phyloP scores from a whole-genome alignment of 2,888 invertebrate species.

The Stegophylla sp. region DNA sequence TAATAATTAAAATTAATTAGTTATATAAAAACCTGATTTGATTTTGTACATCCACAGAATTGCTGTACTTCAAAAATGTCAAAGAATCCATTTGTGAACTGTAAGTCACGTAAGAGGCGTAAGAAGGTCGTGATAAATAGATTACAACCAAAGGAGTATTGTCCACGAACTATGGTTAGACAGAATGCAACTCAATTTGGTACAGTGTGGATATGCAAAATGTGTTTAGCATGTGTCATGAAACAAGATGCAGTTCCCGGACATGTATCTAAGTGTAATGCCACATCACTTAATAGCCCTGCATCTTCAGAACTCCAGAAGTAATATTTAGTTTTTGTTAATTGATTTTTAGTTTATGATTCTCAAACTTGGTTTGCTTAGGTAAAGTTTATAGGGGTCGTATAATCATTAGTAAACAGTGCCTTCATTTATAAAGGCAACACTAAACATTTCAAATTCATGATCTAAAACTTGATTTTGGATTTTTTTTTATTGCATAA shows the following conservation, averaged over 20 bases:
- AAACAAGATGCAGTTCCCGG: not conserved
- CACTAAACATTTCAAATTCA: no score
- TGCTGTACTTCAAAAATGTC: not conserved
- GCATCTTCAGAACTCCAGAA: not conserved
- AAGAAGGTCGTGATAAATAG: not conserved
- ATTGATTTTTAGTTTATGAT: not conserved
- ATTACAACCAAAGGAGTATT: not conserved
- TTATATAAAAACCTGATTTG: not conserved
- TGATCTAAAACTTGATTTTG: no score
- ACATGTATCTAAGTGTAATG: not conserved
- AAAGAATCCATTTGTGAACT: slow-evolving; percentile 23
- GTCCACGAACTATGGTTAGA: slow-evolving; percentile 12
- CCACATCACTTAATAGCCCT: not conserved
- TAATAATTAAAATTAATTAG: no score
- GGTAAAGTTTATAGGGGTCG: no score
- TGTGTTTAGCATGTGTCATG: not conserved
- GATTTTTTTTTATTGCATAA: no score
- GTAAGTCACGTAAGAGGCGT: not conserved
- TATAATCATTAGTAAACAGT: no score
- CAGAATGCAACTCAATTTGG: not conserved
- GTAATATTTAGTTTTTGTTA: slow-evolving; percentile 7
- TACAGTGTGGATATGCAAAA: slow-evolving; percentile 1
- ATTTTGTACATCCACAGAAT: not conserved
- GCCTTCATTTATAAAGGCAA: no score
- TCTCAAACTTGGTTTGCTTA: not conserved